Conservation (phyloP, 2,113 vertebrate species). For the Pycnonotus jocosus region DNA sequence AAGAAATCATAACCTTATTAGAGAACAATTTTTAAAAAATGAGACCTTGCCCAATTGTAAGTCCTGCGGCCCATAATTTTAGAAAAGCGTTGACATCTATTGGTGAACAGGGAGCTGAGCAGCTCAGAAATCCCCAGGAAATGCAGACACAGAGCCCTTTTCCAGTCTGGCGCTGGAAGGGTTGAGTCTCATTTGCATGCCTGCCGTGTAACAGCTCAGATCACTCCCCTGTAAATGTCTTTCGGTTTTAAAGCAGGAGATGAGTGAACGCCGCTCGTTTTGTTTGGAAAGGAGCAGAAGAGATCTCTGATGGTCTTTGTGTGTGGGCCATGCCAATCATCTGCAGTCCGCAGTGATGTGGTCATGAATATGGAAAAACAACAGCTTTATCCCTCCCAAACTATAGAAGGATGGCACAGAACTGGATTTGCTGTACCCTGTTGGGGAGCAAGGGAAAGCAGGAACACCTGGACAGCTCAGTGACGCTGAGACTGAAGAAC, state of each 20-base stretch:
- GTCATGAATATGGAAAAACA: neutral
- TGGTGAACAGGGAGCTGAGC: neutral
- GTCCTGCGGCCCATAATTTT: accelerated
- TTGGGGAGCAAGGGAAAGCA: neutral
- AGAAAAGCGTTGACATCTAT: neutral
- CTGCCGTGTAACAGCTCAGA: neutral
- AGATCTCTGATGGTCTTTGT: neutral
- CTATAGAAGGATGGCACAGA: neutral
- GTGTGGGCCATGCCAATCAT: neutral
- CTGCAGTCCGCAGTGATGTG: neutral
- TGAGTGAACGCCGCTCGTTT: neutral
- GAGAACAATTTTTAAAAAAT: neutral
- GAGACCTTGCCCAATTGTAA: neutral
- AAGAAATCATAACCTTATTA: neutral
- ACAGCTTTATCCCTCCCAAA: neutral
- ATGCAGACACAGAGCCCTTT: neutral
- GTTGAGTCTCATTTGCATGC: neutral
- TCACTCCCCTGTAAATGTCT: neutral
- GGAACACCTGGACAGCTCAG: neutral
- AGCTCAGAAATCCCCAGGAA: neutral
- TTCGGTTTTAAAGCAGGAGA: neutral
- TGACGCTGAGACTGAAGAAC: neutral
- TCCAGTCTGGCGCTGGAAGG: accelerated
- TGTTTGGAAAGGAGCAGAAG: neutral
- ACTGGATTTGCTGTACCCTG: neutral